Percentiles rank a stretch among this genome's conserved stretches.
phyloP scores from a whole-genome alignment of 2,888 invertebrate genomes.

The Drosophila formosana region DNA sequence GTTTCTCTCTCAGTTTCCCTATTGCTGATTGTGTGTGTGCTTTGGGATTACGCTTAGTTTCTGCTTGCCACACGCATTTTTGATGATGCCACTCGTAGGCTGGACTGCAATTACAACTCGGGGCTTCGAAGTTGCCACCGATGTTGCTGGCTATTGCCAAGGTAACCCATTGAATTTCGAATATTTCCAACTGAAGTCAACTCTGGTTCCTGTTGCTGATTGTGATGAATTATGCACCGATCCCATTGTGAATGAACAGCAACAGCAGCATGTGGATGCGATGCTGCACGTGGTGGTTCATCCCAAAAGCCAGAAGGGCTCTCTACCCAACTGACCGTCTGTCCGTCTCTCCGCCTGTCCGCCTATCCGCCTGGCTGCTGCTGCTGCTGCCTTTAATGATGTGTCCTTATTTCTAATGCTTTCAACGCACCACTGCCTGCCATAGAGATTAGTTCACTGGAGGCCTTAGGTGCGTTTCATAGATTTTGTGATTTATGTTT shows the following conservation, averaged over 20 bases:
- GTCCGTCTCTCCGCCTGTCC: neutral
- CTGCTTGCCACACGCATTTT: constrained; percentile 68
- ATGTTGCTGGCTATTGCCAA: constrained; percentile 23
- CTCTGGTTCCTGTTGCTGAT: constrained; percentile 70
- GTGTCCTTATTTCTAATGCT: constrained; percentile 74
- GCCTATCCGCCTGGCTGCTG: neutral
- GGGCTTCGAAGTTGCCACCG: neutral
- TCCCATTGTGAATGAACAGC: constrained; percentile 40
- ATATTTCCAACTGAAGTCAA: constrained; percentile 54
- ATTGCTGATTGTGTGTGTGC: constrained; percentile 33
- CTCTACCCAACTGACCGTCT: neutral
- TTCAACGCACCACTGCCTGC: constrained; percentile 58
- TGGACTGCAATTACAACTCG: constrained; percentile 61
- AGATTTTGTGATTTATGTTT: constrained; percentile 46
- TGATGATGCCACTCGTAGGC: constrained; percentile 51
- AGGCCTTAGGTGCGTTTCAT: constrained; percentile 35
- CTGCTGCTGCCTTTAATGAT: constrained; percentile 64
- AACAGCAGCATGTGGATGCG: constrained; percentile 8
- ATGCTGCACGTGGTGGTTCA: constrained; percentile 25
- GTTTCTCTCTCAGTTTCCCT: constrained; percentile 13
- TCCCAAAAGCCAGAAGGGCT: neutral
- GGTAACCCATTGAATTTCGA: constrained; percentile 52
- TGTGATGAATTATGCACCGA: constrained; percentile 76
- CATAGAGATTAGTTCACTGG: constrained; percentile 52
- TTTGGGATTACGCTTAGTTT: constrained; percentile 55